Base-by-base conservation (phyloP, 2,888 invertebrate genomes). In the Drosophila helvetica region DNA sequence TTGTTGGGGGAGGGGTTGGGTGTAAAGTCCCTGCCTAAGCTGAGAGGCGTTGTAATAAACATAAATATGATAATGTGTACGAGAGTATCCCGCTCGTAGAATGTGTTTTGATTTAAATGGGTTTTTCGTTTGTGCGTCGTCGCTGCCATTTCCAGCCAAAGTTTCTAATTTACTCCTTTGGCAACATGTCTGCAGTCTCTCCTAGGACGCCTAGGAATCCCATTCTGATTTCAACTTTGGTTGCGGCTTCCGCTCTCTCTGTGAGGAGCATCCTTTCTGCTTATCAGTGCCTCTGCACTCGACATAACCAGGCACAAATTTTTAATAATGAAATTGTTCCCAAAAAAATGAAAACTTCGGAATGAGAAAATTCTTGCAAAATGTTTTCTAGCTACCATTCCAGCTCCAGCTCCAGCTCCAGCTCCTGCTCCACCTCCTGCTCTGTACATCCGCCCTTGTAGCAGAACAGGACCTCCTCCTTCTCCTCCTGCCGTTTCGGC, bases 241-340 rank as follows among this genome's bases (percentile, higher is more conserved):
- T 45, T 53, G 50, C 15, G 38, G 17, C 42, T 52, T 27, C 18
- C 19, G 27, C n/a, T 10, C 38, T 17, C 45, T 18, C 51, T 33
- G 30, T 9, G 30, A 17, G n/a, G 25, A 52, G 51, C 54, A 51
- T 72, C 63, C 54, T 71, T 61, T 61, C 54, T 64, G 77, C 80
- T 82, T 82, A 81, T 82, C 85, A 84, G 74, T 70, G 72, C 68
- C 38, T 54, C 66, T 72, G 79, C 81, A 84, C 85, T 79, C 77
- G 68, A 70, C 85, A 81, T 66, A 68, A 65, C 73, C 56, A 63
- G 54, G 67, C 75, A 78, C 68, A 61, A 81, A 78, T 72, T 77
- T 74, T 61, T 78, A 79, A 82, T 85, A 85, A 82, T 78, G 82
- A 79, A 85, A 81, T 78, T 75, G 69, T 69, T 68, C 66, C 50